These are phyloP conservation scores for Dendrocopos noguchii DNA, from an alignment of 2,113 vertebrate species.

Conservation along the genomic window DNA sequence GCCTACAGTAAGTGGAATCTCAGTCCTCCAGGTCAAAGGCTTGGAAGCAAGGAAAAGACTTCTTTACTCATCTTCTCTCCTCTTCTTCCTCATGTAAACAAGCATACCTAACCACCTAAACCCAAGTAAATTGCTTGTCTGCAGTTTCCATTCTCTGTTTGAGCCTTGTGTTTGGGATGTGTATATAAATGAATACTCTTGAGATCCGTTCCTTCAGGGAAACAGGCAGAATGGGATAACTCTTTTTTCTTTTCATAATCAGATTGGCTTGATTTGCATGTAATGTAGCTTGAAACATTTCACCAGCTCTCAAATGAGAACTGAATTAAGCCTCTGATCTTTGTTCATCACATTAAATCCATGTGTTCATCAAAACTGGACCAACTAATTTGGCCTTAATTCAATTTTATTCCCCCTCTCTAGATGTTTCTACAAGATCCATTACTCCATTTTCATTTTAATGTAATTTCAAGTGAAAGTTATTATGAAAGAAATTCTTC, in stretches of 20 bases:
- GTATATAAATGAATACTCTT: not conserved
- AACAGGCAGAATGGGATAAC: not conserved
- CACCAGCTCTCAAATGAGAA: not conserved
- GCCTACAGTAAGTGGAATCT: not conserved
- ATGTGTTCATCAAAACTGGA: not conserved
- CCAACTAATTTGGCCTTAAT: not conserved
- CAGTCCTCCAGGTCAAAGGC: not conserved
- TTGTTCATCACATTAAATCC: slow-evolving; percentile 6
- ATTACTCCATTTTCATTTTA: slow-evolving; percentile 8
- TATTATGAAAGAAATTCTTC: not conserved
- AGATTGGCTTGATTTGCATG: not conserved
- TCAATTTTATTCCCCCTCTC: not conserved
- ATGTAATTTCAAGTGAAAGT: not conserved
- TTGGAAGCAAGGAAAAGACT: not conserved
- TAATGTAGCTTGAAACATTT: slow-evolving; percentile 15
- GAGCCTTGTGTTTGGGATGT: not conserved
- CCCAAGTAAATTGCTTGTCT: not conserved
- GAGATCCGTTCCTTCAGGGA: not conserved
- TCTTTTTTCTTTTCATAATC: not conserved
- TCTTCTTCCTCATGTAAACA: not conserved
- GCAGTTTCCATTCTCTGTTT: not conserved
- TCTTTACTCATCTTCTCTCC: not conserved
- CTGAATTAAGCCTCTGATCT: slow-evolving; percentile 25
- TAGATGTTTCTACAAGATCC: slow-evolving; percentile 1
- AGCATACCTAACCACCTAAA: not conserved